A percentile compares a stretch with the other conserved stretches of the same genome.
phyloP scores from a whole-genome alignment of 2,113 vertebrate genomes.

The Albula glossodonta region DNA sequence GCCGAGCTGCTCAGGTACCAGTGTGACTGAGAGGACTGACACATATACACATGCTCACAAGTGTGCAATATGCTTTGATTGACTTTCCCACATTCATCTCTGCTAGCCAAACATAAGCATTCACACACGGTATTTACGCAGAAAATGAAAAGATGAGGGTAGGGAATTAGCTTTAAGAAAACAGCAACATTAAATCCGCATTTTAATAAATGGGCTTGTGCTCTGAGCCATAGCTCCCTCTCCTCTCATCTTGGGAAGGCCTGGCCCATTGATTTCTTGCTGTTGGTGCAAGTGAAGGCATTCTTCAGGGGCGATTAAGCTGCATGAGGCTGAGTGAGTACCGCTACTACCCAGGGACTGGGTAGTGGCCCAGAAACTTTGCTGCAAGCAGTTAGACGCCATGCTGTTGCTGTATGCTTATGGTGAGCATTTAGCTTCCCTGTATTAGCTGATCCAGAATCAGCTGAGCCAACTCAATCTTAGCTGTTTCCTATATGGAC shows the following conservation, averaged over 20 bases:
- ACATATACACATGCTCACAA: neutral
- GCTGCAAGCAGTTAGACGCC: neutral
- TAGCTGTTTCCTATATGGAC: neutral
- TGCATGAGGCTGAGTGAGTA: neutral
- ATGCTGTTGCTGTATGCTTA: neutral
- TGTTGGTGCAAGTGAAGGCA: neutral
- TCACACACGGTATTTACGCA: neutral
- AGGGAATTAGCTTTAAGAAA: neutral
- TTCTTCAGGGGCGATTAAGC: neutral
- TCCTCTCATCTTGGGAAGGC: neutral
- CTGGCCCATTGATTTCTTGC: neutral
- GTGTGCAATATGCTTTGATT: neutral
- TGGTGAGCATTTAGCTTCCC: neutral
- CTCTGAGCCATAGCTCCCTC: neutral
- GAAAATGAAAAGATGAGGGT: neutral
- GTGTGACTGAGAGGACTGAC: neutral
- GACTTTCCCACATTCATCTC: neutral
- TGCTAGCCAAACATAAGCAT: neutral
- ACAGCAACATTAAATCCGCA: neutral
- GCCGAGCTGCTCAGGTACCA: neutral
- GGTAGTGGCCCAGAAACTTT: neutral
- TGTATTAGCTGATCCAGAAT: neutral
- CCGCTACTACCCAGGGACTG: neutral
- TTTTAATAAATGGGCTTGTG: neutral
- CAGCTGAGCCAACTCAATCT: neutral